Base-by-base conservation (phyloP, 2,888 invertebrate species). In the Bimastos eiseni region DNA sequence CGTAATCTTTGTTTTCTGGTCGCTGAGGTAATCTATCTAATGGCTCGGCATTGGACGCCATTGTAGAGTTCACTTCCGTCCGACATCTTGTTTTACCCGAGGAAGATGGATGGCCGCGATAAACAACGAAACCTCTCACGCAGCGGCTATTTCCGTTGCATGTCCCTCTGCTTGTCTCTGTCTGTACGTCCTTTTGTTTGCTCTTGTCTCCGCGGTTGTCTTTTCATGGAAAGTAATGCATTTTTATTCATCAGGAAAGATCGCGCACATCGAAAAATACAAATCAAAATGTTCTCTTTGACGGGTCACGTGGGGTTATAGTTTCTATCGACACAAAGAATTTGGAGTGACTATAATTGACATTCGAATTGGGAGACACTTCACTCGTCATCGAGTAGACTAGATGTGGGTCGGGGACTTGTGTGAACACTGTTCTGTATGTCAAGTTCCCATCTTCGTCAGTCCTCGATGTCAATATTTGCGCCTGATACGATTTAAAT, bases 11-110 rank as follows among this genome's bases (percentile, higher is more conserved):
- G 86, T 86, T 86, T 33, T 86, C 37, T 86, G 36, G 17, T 21
- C 30, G 86, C 34, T 0, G 86, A 86, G 13, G 86, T 8, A 86
- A 33, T 34, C 21, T 30, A 33, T 34, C 21, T 30, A 36, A 86
- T 34, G 8, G 37, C 36, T 34, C 36, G 2, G 86, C n/a, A 36
- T 34, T n/a, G 8, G 86, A 86, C 86, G 86, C 86, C 34, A 86
- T 34, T 34, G 34, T 86, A 5, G 86, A 86, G 21, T 86, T 86
- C 37, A 86, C 86, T 86, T 86, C 86, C 86, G 86, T 34, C 86
- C 86, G 33, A 86, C 86, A 86, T 86, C 86, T 86, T 86, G 33
- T 86, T 86, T 86, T 37, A 33, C 13, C 13, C 36, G 37, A 86
- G 86, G 2, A 37, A 86, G 86, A 86, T 86, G 86, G 86, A 86